phyloP scores from a whole-genome alignment of 2,888 invertebrate genomes.

The Plebejus melissa region DNA sequence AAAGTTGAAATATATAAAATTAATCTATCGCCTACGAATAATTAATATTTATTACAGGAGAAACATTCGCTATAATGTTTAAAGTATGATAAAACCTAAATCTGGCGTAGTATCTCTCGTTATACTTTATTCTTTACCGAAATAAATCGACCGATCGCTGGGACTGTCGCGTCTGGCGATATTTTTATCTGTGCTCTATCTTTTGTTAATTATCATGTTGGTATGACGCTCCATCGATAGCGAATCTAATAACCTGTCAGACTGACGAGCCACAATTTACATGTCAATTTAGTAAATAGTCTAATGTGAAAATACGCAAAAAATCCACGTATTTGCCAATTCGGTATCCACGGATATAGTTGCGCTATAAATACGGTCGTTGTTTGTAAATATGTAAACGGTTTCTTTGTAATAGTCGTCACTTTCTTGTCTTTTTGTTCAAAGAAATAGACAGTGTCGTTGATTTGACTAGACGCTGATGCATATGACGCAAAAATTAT shows the following conservation, averaged over 20 bases:
- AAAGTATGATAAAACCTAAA: not conserved
- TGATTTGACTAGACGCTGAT: not conserved
- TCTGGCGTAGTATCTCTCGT: not conserved
- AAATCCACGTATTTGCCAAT: not conserved
- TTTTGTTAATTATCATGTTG: conserved; percentile 29
- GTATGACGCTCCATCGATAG: conserved; percentile 26
- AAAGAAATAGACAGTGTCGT: not conserved
- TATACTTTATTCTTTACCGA: not conserved
- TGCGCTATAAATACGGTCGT: not conserved
- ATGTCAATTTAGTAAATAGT: not conserved
- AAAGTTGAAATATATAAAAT: too few species aligned
- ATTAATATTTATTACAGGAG: too few species aligned
- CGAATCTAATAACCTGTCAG: conserved; percentile 26
- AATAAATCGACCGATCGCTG: conserved; percentile 2
- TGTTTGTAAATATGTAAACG: conserved; percentile 11
- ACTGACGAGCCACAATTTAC: conserved; percentile 8
- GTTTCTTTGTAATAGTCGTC: not conserved
- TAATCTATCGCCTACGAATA: too few species aligned
- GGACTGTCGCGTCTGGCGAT: conserved; percentile 29
- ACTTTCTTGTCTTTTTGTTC: not conserved
- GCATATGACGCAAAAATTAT: too few species aligned
- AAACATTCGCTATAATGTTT: too few species aligned
- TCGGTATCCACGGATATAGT: not conserved
- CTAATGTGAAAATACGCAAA: not conserved
- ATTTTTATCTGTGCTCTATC: conserved; percentile 29